phyloP scores from a whole-genome alignment of 2,113 vertebrate genomes.

The Numida meleagris region DNA sequence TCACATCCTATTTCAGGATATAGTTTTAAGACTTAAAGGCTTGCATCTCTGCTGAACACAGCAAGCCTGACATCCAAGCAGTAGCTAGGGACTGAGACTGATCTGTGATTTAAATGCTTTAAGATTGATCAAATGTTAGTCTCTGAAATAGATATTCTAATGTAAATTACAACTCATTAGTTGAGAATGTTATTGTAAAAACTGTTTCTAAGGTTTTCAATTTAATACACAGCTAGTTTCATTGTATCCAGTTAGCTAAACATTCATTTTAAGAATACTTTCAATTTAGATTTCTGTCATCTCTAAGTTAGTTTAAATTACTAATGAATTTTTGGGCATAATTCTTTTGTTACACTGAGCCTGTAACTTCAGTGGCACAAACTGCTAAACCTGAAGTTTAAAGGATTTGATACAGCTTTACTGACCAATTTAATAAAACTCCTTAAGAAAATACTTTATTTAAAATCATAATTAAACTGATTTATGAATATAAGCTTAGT shows the following conservation, averaged over 20 bases:
- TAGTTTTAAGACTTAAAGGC: neutral
- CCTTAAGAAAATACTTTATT: neutral
- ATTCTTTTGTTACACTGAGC: neutral
- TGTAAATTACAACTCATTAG: neutral
- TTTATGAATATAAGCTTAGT: neutral
- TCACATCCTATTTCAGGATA: neutral
- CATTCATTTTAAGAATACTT: neutral
- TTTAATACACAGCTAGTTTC: neutral
- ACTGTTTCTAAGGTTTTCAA: neutral
- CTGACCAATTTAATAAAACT: neutral
- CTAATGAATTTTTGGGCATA: neutral
- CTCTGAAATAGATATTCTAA: neutral
- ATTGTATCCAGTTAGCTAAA: neutral
- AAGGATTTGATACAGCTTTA: neutral
- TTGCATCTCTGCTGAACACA: neutral
- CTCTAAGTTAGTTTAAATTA: neutral
- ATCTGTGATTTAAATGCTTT: neutral
- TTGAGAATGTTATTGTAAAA: neutral
- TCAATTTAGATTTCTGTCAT: neutral
- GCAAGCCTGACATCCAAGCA: neutral
- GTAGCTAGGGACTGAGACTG: neutral
- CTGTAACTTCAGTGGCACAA: neutral
- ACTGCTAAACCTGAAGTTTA: neutral
- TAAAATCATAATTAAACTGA: neutral
- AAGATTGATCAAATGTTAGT: neutral